A percentile compares a stretch with the other conserved stretches of the same genome.
Conservation (phyloP, 2,113 vertebrate genomes). For the Paramormyrops kingsleyae region DNA sequence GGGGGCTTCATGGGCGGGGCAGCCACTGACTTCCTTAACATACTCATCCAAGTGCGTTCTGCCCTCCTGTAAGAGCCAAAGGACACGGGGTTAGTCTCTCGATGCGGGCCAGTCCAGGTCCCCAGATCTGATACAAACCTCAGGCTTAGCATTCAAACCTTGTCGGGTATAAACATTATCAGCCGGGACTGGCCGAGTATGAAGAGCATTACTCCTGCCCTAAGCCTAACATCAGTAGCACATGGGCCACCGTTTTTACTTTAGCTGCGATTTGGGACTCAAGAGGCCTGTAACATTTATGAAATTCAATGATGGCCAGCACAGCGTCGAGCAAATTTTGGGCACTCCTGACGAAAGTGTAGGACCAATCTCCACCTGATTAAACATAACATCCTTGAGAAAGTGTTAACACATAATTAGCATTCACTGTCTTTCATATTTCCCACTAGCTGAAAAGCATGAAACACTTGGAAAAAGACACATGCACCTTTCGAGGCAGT, state of each 20-base stretch:
- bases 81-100: constrained; percentile 45
- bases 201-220: neutral
- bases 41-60: constrained; percentile 85
- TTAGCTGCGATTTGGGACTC: neutral
- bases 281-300: neutral
- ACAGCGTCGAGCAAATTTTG: neutral
- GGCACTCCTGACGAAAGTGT: neutral
- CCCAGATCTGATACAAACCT: constrained; percentile 1
- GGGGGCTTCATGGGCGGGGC: constrained; percentile 82
- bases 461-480: neutral
- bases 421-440: neutral
- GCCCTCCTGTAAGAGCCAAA: constrained; percentile 85
- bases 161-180: neutral
- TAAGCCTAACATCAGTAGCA: neutral
- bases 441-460: neutral
- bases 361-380: neutral
- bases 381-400: neutral
- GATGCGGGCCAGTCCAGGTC: neutral
- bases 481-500: neutral
- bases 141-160: neutral
- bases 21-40: constrained; percentile 89
- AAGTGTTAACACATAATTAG: neutral
- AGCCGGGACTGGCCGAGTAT: neutral
- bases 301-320: neutral
- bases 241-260: neutral